Base-by-base conservation (phyloP, 2,888 invertebrate genomes). In the Electrophaes corylata region DNA sequence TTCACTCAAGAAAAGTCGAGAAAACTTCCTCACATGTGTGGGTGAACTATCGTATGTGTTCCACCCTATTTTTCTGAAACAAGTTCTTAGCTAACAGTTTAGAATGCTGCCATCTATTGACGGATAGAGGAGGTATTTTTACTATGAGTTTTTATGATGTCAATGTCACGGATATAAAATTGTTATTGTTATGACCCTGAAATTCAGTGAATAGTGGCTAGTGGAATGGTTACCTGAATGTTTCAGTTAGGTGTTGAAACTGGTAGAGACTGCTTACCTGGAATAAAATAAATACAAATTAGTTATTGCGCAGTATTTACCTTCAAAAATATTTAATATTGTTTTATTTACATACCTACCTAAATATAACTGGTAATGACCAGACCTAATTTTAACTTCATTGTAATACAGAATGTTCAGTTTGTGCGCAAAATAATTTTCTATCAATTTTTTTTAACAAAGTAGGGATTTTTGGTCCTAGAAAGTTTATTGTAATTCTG, bases 1-100 rank as follows among this genome's bases (percentile, higher is more conserved):
- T 76, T 81, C 71, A 70, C 73, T 65, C 67, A 81, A 81, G 84
- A 88, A 89, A 89, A 84, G 76, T 79, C 71, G 73, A 85, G 86
- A 81, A 89, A 90, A 85, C 57, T 50, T 63, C 66, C 62, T 50
- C 69, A 72, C 73, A 73, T 78, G 74, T 81, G 78, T 76, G 78
- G 73, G 71, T 71, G 79, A 77, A 77, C 8, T 29, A 29, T 10
- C 76, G 81, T 80, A 67, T 83, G 83, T 79, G 71, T 60, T 18
- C 61, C 59, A 61, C 48, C 48, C 47, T 20, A n/a, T 26, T 60
- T 70, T 55, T 65, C 56, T 69, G 78, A 78, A 78, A 77, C 58
- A 58, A 57, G 43, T 54, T 60, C 43, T 61, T 50, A 47, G 60
- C 18, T 62, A 56, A 69, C 69, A 65, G 45, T 51, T 41, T 18